Evolutionary conservation across 2,888 invertebrate genomes (phyloP), one percentile per base, ranked within the genome.

Genomic region (Amphipoea lucens): DNA sequence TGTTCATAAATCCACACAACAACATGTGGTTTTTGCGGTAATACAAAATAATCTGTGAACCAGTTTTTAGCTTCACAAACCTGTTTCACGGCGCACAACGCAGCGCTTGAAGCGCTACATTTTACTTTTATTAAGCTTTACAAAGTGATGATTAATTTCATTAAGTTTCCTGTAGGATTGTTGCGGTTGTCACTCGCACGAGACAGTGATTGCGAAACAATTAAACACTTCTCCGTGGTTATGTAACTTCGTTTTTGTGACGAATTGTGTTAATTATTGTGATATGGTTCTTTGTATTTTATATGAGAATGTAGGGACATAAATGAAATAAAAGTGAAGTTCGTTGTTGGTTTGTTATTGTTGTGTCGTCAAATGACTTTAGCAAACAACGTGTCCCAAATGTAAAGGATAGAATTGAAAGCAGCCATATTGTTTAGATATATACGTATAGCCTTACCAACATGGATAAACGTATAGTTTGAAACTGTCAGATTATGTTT

Each of bases 101-200:
- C 12, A 74, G 54, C 73, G 76, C 51, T 74, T 65, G 17, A 62
- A 78, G 54, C 62, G 69, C 67, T 76, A 48, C 54, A 78, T 82
- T 81, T 73, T 48, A 73, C 57, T 81, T 66, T 76, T 78, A 68
- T 73, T 70, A 78, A 81, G 77, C 77, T 75, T 81, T 76, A 76
- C 78, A 88, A 81, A 87, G 83, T 83, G 83, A 87, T 88, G 87
- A 88, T 86, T 90, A 91, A 88, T 90, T 90, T 88, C 73, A 91
- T 91, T 88, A 91, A 89, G 82, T 88, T 88, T 83, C 79, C 73
- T 78, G 74, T 74, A 71, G 66, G 71, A 76, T 78, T 85, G 82
- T 85, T 86, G 81, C 74, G 85, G 86, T 87, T 90, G 90, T 88
- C 90, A 90, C 80, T 84, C 79, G 71, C 89, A 90, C 81, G 70